phyloP scores from a whole-genome alignment of 2,113 vertebrate species.

The Calidris pygmaea region DNA sequence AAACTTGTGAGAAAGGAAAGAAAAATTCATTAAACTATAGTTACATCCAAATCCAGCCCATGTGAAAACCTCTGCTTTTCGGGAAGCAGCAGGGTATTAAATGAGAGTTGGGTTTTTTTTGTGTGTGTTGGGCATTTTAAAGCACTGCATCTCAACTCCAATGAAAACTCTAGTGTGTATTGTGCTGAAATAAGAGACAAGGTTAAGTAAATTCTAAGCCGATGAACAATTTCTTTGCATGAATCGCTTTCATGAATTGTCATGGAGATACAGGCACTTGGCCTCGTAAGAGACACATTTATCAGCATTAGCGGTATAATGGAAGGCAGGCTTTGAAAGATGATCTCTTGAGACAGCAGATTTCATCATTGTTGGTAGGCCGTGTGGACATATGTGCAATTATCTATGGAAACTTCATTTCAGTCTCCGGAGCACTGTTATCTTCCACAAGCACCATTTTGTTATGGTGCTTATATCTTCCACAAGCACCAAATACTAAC shows the following conservation, averaged over 20 bases:
- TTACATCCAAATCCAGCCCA: not conserved
- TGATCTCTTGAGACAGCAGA: conserved; percentile 25
- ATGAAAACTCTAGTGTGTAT: conserved; percentile 3
- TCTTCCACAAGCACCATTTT: not conserved
- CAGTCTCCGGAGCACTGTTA: not conserved
- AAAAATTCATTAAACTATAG: not conserved
- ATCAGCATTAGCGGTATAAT: conserved; percentile 29
- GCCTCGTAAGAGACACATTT: conserved; percentile 3
- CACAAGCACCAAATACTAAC: not conserved
- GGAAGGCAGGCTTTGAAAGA: conserved; percentile 28
- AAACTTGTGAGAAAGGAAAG: not conserved
- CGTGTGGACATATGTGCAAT: conserved; percentile 6
- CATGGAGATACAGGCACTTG: conserved; percentile 25
- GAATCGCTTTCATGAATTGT: conserved; percentile 56
- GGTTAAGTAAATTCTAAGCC: conserved; percentile 49
- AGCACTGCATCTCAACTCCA: not conserved
- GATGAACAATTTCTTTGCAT: conserved; percentile 18
- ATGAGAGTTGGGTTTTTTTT: not conserved
- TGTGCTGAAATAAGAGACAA: conserved; percentile 38
- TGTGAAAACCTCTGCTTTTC: not conserved
- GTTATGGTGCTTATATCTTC: not conserved
- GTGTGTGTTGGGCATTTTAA: not conserved
- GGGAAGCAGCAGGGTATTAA: not conserved
- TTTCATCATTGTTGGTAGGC: not conserved
- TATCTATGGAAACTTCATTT: conserved; percentile 12